phyloP scores from a whole-genome alignment of 2,888 invertebrate genomes.

The Ectropis crepuscularia region DNA sequence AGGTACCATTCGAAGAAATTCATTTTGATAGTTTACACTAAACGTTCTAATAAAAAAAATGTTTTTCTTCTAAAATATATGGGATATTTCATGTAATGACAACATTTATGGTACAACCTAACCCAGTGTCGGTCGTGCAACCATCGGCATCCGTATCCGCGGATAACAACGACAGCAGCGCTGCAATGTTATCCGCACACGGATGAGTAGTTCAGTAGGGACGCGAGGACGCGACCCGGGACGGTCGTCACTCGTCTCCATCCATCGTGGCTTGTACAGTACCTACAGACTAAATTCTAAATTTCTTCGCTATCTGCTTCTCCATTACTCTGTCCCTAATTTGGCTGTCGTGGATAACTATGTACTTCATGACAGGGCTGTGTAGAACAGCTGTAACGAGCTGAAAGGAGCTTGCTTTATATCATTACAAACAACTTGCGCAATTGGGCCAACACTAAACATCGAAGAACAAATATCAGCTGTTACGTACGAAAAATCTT shows the following conservation, averaged over 20 bases:
- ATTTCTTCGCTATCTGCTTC: conserved; percentile 39
- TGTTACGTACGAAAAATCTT: too few relatives aligned
- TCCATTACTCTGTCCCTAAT: conserved; percentile 43
- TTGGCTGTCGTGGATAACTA: conserved; percentile 51
- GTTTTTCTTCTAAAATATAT: not conserved
- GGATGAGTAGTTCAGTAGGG: conserved; percentile 11
- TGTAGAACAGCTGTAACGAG: too few relatives aligned
- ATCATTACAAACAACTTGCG: too few relatives aligned
- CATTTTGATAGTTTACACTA: too few relatives aligned
- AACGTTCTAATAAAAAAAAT: not conserved
- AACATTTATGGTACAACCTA: not conserved
- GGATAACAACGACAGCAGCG: conserved; percentile 3
- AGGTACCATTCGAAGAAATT: too few relatives aligned
- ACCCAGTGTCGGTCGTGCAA: conserved; percentile 9
- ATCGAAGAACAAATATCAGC: too few relatives aligned
- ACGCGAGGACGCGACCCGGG: conserved; percentile 12
- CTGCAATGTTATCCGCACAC: conserved; percentile 6
- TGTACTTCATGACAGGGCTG: conserved; percentile 20
- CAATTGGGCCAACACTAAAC: too few relatives aligned
- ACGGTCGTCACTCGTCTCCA: conserved; percentile 23
- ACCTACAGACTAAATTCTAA: conserved; percentile 41
- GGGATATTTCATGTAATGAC: conserved; percentile 3
- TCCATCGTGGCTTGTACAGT: conserved; percentile 32
- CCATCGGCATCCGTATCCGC: conserved; percentile 9
- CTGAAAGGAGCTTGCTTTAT: too few relatives aligned